phyloP scores from a whole-genome alignment of 2,888 invertebrate genomes.

The Melinopterus prodromus region DNA sequence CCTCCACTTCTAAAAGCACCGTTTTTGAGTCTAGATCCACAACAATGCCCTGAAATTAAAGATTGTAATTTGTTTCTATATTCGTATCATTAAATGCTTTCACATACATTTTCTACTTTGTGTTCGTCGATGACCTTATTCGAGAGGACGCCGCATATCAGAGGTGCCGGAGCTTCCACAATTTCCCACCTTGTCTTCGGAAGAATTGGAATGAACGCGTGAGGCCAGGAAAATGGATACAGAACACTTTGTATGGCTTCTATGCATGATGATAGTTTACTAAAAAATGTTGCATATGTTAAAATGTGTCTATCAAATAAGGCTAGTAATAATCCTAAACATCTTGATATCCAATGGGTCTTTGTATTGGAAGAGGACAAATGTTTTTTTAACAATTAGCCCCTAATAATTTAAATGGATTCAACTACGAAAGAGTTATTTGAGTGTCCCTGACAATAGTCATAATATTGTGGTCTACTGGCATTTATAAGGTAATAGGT shows the following conservation, averaged over 20 bases:
- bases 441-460: too few species aligned
- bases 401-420: too few species aligned
- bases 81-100: conserved; percentile 5
- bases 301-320: neutral
- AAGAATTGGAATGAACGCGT: conserved; percentile 80
- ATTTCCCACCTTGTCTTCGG: conserved; percentile 75
- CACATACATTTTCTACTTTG: conserved; percentile 66
- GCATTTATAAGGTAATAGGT: too few species aligned
- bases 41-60: conserved; percentile 70
- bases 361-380: too few species aligned
- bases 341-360: too few species aligned
- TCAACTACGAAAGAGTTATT: too few species aligned
- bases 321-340: neutral
- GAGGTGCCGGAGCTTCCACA: conserved; percentile 78
- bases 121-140: conserved; percentile 55
- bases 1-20: conserved; percentile 74
- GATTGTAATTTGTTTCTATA: neutral
- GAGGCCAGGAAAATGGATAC: conserved; percentile 87
- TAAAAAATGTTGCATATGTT: conserved; percentile 50
- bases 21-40: conserved; percentile 75
- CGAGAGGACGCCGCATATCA: conserved; percentile 76
- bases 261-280: conserved; percentile 76
- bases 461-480: too few species aligned
- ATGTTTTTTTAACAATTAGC: too few species aligned
- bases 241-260: conserved; percentile 78